Base-by-base conservation (phyloP, 1,140 invertebrate genomes). In the Cepaea nemoralis region DNA sequence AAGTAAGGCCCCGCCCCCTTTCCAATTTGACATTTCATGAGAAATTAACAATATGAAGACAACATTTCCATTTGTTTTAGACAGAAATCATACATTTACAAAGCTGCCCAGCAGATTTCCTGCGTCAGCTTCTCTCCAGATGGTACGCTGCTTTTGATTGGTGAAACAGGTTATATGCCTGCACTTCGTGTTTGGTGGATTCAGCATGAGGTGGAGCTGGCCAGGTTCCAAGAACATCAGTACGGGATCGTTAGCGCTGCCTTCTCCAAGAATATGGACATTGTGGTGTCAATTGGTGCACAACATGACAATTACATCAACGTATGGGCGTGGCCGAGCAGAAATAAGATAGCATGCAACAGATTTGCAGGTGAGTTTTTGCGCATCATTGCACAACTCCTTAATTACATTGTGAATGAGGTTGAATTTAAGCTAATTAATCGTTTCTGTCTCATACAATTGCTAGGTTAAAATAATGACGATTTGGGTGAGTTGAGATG, bases 121-220 rank as follows among this genome's bases (percentile, higher is more conserved):
- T 76, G 74, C 27, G 74, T 76, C 40, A 76, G 31, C 16, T 76
- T 76, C 48, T 76, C 74, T 6, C 74, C 74, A 16, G 74, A 76
- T 39, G 55, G 74, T 45, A 55, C 3, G n/a, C 48, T 76, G 27
- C 74, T 76, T 35, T 48, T 76, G n/a, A 76, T 76, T 35, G 74
- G 74, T 12, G 74, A 76, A 45, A 16, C 40, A 1, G 74, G 74
- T 19, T 76, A 37, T 45, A 59, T 63, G 74, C 74, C 74, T 8
- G 33, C 74, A 12, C 74, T 76, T 50, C 33, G 55, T 24, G 74
- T 76, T 2, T 76, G 74, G 74, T 35, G 31, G n/a, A 35, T 76
- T 27, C 48, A 55, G 27, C 74, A 76, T 10, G 48, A 63, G 31
- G 31, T 31, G 33, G 55, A 63, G 27, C 27, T 76, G 2, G 40